These are phyloP conservation scores for Beris chalybata DNA, from an alignment of 2,888 invertebrate species.

Conservation along the genomic window DNA sequence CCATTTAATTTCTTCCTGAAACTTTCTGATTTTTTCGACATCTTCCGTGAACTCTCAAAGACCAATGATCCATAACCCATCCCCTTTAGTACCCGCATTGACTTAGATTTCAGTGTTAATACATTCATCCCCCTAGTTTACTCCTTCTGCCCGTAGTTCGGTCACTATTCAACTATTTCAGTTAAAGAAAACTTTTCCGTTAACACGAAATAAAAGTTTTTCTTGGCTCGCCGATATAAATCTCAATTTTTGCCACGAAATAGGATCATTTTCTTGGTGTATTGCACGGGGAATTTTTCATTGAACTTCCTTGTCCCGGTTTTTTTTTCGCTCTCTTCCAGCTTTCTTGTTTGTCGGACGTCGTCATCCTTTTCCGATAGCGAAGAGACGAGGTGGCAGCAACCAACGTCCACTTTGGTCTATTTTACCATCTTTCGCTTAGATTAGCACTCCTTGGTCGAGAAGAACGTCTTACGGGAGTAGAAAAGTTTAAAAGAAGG, in stretches of 20 bases:
- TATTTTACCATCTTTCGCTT: conserved; percentile 14
- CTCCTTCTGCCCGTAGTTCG: conserved; percentile 1
- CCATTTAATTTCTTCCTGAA: too few species aligned
- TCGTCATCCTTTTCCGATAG: conserved; percentile 15
- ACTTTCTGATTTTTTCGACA: too few species aligned
- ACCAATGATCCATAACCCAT: too few species aligned
- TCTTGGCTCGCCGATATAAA: conserved; percentile 34
- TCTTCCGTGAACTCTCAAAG: too few species aligned
- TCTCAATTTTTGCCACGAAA: conserved; percentile 33
- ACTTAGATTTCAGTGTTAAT: conserved; percentile 12
- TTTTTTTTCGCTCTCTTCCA: conserved; percentile 15
- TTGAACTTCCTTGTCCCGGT: not conserved
- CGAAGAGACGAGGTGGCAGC: not conserved
- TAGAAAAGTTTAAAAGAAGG: not conserved
- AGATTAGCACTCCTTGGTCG: conserved; percentile 22
- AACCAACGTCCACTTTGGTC: conserved; percentile 24
- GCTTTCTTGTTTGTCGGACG: conserved; percentile 14
- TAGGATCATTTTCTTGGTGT: conserved; percentile 1
- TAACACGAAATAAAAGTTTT: conserved; percentile 35
- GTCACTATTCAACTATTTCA: conserved; percentile 26
- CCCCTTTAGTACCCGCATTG: too few species aligned
- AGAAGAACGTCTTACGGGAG: conserved; percentile 16
- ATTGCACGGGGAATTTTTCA: conserved; percentile 10
- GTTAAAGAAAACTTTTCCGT: conserved; percentile 29
- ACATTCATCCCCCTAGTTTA: conserved; percentile 4